Evolutionary conservation across 2,113 vertebrate genomes (phyloP).

Genomic region (Lophotis ruficrista): DNA sequence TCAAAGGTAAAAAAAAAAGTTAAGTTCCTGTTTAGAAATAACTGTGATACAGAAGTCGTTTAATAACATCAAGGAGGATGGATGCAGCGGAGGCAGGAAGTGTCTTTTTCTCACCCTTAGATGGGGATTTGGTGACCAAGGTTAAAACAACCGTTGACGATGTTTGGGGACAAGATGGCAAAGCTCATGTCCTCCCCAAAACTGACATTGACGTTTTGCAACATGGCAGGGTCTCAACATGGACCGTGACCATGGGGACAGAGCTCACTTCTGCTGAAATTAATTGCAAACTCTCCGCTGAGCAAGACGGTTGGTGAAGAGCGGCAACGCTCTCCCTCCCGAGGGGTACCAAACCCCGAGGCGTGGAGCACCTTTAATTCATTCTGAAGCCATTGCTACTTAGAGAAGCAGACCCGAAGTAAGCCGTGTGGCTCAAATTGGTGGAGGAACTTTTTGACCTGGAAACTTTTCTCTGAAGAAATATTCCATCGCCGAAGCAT

Average conservation of each 20-base stretch:
- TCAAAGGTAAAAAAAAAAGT: neutral
- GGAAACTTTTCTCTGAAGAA: neutral
- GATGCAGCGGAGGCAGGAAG: neutral
- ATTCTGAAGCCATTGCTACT: neutral
- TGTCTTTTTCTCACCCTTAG: neutral
- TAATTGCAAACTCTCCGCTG: neutral
- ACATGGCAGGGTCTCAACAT: accelerated
- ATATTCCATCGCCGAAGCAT: neutral
- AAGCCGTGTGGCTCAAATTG: neutral
- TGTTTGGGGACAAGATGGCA: neutral
- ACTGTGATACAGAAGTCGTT: neutral
- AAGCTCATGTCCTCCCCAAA: neutral
- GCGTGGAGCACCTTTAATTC: neutral
- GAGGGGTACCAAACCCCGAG: neutral
- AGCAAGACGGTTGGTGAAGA: neutral
- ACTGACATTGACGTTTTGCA: accelerated
- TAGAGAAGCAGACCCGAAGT: neutral
- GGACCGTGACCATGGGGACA: accelerated
- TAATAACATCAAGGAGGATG: neutral
- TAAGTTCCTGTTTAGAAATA: neutral
- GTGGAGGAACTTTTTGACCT: neutral
- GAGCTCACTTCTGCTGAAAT: neutral
- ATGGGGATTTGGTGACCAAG: neutral
- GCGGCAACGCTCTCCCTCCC: neutral
- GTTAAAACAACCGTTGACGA: neutral